Conservation (phyloP, 2,888 invertebrate genomes). For the Cybosia mesomella region DNA sequence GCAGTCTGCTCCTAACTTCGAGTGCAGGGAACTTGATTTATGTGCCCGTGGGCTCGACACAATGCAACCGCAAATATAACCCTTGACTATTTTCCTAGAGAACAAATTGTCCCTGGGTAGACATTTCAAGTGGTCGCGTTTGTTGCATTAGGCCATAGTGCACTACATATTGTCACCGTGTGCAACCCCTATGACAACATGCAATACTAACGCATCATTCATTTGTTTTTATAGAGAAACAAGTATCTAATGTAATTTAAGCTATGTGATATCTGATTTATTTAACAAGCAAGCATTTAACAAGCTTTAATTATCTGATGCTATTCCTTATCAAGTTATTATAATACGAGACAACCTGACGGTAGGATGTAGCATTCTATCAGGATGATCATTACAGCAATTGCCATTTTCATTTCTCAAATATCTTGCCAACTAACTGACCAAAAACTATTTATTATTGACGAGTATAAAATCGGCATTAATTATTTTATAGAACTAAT, state of each 20-base stretch:
- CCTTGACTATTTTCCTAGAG: constrained; percentile 77
- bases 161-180: constrained; percentile 45
- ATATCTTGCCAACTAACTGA: background rate
- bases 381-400: background rate
- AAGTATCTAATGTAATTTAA: background rate
- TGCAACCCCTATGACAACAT: constrained; percentile 51
- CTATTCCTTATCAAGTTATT: background rate
- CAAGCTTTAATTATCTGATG: background rate
- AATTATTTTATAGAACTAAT: background rate
- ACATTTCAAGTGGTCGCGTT: constrained; percentile 64
- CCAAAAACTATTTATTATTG: background rate
- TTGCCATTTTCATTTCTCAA: background rate
- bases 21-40: constrained; percentile 79
- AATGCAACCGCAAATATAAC: constrained; percentile 83
- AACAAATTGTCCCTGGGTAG: constrained; percentile 67
- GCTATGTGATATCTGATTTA: too few species aligned
- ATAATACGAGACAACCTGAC: background rate
- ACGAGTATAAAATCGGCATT: background rate
- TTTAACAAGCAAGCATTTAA: background rate
- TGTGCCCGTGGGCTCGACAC: constrained; percentile 70
- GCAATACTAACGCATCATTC: constrained; percentile 25
- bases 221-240: constrained; percentile 19
- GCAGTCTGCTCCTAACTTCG: constrained; percentile 67
- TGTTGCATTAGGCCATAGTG: constrained; percentile 28
- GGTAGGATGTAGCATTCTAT: background rate